These are phyloP conservation scores for Creontiades dilutus DNA, from an alignment of 2,888 invertebrate genomes.

Conservation along the genomic window DNA sequence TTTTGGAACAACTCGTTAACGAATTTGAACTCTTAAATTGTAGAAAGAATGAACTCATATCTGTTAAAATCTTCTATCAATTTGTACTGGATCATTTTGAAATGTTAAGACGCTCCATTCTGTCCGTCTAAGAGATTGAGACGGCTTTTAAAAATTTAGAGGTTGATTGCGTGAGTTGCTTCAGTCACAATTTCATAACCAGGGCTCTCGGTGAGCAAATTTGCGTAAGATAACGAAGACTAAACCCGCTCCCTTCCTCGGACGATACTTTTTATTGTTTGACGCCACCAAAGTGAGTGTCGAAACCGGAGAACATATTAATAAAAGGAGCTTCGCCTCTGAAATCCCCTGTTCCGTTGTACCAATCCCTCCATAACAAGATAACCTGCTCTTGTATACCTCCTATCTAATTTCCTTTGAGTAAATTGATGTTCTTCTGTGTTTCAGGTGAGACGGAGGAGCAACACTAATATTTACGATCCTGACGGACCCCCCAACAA, in stretches of 20 bases:
- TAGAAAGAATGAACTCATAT: no score
- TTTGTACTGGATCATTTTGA: no score
- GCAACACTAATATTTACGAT: constrained; percentile 44
- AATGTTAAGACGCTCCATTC: no score
- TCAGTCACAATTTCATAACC: constrained; percentile 11
- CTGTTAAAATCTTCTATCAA: no score
- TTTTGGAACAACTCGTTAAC: no score
- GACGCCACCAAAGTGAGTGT: constrained; percentile 26
- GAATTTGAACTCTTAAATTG: no score
- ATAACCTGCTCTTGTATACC: constrained; percentile 20
- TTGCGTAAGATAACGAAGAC: constrained; percentile 55
- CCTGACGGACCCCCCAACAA: constrained; percentile 49
- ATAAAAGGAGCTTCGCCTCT: neutral
- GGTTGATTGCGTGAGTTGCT: constrained; percentile 6
- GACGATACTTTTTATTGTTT: constrained; percentile 55
- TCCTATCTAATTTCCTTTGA: constrained; percentile 37
- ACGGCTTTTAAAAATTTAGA: neutral
- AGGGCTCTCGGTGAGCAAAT: constrained; percentile 25
- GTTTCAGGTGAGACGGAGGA: constrained; percentile 64
- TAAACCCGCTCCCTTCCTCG: constrained; percentile 9
- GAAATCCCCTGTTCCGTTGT: neutral
- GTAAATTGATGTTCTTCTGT: constrained; percentile 53
- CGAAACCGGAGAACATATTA: constrained; percentile 1
- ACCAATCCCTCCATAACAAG: constrained; percentile 33
- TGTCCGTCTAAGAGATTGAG: neutral